Percentiles rank a stretch among this genome's conserved stretches.
Conservation (phyloP, 2,888 invertebrate species). For the Helicoverpa assulta region DNA sequence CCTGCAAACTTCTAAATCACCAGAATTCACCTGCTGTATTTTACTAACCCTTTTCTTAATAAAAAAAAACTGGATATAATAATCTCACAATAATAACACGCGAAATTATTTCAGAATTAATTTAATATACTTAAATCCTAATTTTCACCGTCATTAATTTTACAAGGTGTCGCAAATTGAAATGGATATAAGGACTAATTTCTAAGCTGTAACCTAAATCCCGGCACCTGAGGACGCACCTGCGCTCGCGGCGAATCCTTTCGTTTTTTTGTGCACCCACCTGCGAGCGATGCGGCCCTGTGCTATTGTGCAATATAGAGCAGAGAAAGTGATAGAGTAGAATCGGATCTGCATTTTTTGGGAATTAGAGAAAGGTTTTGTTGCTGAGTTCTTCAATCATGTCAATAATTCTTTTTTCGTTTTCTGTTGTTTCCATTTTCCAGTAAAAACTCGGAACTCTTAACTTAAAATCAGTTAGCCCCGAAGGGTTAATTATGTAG, state of each 20-base stretch:
- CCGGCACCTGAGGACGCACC: conserved; percentile 78
- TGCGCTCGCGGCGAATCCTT: conserved; percentile 86
- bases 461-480: no score
- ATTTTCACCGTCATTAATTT: not conserved
- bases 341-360: not conserved
- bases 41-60: not conserved
- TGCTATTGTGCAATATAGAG: conserved; percentile 82
- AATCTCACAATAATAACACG: not conserved
- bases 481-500: no score
- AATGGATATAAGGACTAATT: conserved; percentile 60
- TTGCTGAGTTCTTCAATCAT: no score
- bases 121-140: not conserved
- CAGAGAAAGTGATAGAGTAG: conserved; percentile 60
- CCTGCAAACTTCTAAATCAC: not conserved
- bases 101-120: conserved; percentile 5
- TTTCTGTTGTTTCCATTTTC: no score
- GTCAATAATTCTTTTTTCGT: no score
- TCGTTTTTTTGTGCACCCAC: conserved; percentile 86
- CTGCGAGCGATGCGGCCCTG: conserved; percentile 76
- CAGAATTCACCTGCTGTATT: not conserved
- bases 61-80: not conserved
- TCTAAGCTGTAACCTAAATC: conserved; percentile 81
- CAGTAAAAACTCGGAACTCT: no score
- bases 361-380: no score
- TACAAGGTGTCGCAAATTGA: conserved; percentile 50